Evolutionary conservation across 1,140 invertebrate genomes (phyloP).

Genomic region (Eulimnadia texana): DNA sequence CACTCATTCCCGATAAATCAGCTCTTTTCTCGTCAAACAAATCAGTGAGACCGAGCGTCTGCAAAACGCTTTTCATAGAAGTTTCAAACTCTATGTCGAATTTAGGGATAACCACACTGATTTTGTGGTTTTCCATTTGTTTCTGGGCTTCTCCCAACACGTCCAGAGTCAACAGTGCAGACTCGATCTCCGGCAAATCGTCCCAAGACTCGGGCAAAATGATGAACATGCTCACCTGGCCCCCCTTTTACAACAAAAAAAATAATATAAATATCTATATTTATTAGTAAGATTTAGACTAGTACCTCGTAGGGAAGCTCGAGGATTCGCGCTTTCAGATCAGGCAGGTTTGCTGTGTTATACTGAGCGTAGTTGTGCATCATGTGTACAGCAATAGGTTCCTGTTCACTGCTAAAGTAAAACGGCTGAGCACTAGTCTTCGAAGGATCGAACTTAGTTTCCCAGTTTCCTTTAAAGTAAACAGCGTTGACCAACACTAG

Average conservation of each 20-base stretch:
- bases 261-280: constrained; percentile 16
- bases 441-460: constrained; percentile 41
- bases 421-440: constrained; percentile 43
- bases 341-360: constrained; percentile 37
- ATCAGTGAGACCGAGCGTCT: constrained; percentile 48
- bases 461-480: constrained; percentile 74
- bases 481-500: constrained; percentile 65
- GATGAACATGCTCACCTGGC: constrained; percentile 54
- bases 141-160: constrained; percentile 25
- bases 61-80: constrained; percentile 42
- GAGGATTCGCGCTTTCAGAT: constrained; percentile 44
- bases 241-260: constrained; percentile 36
- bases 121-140: constrained; percentile 27
- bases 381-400: constrained; percentile 39
- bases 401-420: constrained; percentile 22
- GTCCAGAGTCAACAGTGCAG: constrained; percentile 35
- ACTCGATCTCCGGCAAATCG: constrained; percentile 40
- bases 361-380: constrained; percentile 45
- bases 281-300: background rate
- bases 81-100: constrained; percentile 56
- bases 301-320: constrained; percentile 52
- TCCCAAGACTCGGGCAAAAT: constrained; percentile 45
- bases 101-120: constrained; percentile 53
- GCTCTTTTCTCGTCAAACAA: constrained; percentile 42
- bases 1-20: constrained; percentile 44